A percentile compares a stretch with the other conserved stretches of the same genome.
Evolutionary conservation across 2,113 vertebrate genomes (phyloP).

Genomic region (Neolamprologus kungweensis): DNA sequence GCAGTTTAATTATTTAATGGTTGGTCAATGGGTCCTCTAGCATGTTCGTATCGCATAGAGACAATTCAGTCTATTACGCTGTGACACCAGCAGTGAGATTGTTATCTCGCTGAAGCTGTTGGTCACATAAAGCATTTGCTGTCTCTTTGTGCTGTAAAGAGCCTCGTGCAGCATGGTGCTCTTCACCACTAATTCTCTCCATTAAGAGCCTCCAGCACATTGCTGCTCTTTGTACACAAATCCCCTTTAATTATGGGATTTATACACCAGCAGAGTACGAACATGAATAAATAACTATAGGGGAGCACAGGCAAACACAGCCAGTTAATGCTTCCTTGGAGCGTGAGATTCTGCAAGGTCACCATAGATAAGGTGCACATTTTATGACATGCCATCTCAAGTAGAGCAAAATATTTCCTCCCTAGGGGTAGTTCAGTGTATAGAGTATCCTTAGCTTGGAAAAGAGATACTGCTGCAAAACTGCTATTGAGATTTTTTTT

Average conservation of each 20-base stretch:
- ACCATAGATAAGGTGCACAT: slow-evolving; percentile 15
- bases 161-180: slow-evolving; percentile 1
- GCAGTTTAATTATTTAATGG: slow-evolving; percentile 56
- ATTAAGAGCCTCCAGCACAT: slow-evolving; percentile 45
- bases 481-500: neutral
- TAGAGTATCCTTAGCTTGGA: neutral
- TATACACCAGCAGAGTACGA: slow-evolving; percentile 37
- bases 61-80: slow-evolving; percentile 18
- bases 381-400: slow-evolving; percentile 33
- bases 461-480: neutral
- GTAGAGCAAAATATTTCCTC: slow-evolving; percentile 14
- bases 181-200: slow-evolving; percentile 39
- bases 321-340: slow-evolving; percentile 26
- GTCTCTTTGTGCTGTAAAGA: neutral
- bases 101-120: slow-evolving; percentile 4
- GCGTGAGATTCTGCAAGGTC: slow-evolving; percentile 53
- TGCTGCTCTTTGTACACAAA: slow-evolving; percentile 62
- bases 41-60: neutral
- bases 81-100: slow-evolving; percentile 3
- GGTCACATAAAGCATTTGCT: neutral
- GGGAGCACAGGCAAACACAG: slow-evolving; percentile 28
- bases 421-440: neutral
- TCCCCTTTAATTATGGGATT: slow-evolving; percentile 67
- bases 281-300: slow-evolving; percentile 60
- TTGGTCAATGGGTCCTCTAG: slow-evolving; percentile 25